Evolutionary conservation across 2,888 invertebrate species (phyloP), one percentile per base, ranked within the genome.

Genomic region (Tiphia femorata): DNA sequence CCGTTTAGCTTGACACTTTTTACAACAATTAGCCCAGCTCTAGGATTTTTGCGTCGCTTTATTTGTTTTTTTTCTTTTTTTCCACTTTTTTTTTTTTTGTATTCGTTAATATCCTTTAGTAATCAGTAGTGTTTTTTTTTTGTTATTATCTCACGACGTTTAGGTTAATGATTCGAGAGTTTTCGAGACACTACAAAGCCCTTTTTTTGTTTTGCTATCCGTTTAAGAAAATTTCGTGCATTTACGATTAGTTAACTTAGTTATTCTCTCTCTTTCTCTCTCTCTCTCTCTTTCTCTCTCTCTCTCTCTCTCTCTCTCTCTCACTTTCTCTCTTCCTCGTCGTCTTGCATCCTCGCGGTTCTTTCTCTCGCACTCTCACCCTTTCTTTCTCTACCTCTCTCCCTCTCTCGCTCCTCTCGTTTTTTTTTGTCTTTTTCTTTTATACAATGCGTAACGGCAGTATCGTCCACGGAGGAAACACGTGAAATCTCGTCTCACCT

Each of bases 401-500:
- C n/a, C 14, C 8, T 17, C 12, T 7, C 17, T 2, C 17, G 7
- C 14, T 38, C 46, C 19, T 12, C n/a, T 27, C 21, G 33, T 16
- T 20, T 19, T 8, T 29, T 47, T 64, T 54, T 57, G 16, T 51
- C 53, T 47, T 53, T 55, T 64, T 48, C 51, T 48, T 54, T 65
- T 69, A 62, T 70, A 67, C 54, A 64, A 70, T 69, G 67, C 71
- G 64, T 74, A 69, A 75, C 73, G 77, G 77, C 76, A 75, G 77
- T 76, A 75, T 75, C 77, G 70, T 76, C 75, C 70, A 72, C 64
- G 71, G 72, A 76, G 72, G 71, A 70, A 76, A 69, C 75, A 75
- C 72, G 72, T 68, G 67, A 67, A 70, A 70, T 46, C 63, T 70
- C 70, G 65, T 57, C 65, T 70, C 66, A 65, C 65, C 67, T 70